Evolutionary conservation across 1,140 invertebrate genomes (phyloP).

Genomic region (Euura saliciscinereae): DNA sequence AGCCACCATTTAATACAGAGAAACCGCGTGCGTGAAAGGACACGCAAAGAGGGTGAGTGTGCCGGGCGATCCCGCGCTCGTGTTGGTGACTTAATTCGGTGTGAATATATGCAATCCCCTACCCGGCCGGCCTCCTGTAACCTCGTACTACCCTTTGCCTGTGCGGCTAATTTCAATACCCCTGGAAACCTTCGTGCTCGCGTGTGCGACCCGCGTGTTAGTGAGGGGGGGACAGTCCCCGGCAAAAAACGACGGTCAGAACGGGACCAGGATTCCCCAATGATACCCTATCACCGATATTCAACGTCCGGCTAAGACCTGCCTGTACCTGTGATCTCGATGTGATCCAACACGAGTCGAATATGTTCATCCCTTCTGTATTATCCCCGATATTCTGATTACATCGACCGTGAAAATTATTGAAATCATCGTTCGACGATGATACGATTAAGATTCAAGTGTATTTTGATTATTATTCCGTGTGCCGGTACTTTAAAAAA

Average conservation of each 20-base stretch:
- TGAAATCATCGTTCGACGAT: too few species aligned
- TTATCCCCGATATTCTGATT: too few species aligned
- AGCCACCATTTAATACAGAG: slow-evolving; percentile 5
- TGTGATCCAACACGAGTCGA: too few species aligned
- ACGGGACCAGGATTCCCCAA: too few species aligned
- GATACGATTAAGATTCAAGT: too few species aligned
- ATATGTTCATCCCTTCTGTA: too few species aligned
- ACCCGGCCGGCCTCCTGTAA: slow-evolving; percentile 8
- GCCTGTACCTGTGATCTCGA: too few species aligned
- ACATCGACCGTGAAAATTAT: too few species aligned
- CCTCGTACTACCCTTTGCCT: slow-evolving; percentile 7
- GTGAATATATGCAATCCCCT: slow-evolving; percentile 43
- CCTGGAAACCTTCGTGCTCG: slow-evolving; percentile 24
- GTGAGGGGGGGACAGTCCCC: slow-evolving; percentile 11
- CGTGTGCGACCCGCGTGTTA: slow-evolving; percentile 9
- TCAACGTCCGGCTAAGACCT: not conserved
- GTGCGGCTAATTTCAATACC: slow-evolving; percentile 48
- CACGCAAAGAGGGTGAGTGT: slow-evolving; percentile 25
- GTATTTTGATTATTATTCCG: too few species aligned
- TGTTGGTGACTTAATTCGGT: slow-evolving; percentile 46
- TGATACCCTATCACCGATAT: too few species aligned
- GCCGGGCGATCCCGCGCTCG: slow-evolving; percentile 21
- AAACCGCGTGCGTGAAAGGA: slow-evolving; percentile 23
- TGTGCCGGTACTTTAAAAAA: not conserved
- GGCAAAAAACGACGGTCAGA: not conserved